Conservation (phyloP, 1,140 invertebrate species). For the Pseudomyrmex dendroicus region DNA sequence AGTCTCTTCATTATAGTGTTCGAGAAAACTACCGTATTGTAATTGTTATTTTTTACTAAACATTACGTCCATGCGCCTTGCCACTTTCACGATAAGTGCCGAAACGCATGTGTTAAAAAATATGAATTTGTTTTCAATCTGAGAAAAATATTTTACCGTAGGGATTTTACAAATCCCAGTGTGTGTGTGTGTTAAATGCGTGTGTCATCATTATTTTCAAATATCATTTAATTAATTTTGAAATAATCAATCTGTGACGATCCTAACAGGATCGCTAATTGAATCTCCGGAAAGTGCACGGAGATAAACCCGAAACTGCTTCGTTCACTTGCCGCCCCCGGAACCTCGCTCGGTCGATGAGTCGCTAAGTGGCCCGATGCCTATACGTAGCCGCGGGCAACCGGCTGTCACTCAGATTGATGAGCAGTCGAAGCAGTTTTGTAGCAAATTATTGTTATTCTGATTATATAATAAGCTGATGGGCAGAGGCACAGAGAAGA, state of each 20-base stretch:
- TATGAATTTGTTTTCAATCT: too few relatives aligned
- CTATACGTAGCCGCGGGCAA: conserved; percentile 69
- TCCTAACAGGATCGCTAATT: background rate
- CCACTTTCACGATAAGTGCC: too few relatives aligned
- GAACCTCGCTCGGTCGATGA: conserved; percentile 32
- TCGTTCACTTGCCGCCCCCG: conserved; percentile 24
- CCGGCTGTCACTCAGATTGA: conserved; percentile 80
- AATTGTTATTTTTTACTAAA: too few relatives aligned
- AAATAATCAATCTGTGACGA: background rate
- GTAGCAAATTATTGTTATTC: conserved; percentile 83
- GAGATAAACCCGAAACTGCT: conserved; percentile 49
- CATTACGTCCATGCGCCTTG: too few relatives aligned
- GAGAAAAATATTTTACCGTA: too few relatives aligned
- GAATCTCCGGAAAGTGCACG: conserved; percentile 18
- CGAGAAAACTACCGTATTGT: too few relatives aligned
- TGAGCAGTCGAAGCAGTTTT: conserved; percentile 77
- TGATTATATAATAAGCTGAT: conserved; percentile 82
- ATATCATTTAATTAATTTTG: background rate
- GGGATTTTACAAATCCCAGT: too few relatives aligned
- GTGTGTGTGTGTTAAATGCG: too few relatives aligned
- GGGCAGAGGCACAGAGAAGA: conserved; percentile 46
- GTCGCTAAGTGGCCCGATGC: conserved; percentile 59
- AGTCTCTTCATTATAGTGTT: too few relatives aligned
- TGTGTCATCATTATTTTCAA: too few relatives aligned
- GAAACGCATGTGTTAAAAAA: too few relatives aligned